Percentiles rank a stretch among this genome's conserved stretches.
phyloP scores from a whole-genome alignment of 37 sponge, comb jelly and placozoan genomes.

The Agelas oroides region DNA sequence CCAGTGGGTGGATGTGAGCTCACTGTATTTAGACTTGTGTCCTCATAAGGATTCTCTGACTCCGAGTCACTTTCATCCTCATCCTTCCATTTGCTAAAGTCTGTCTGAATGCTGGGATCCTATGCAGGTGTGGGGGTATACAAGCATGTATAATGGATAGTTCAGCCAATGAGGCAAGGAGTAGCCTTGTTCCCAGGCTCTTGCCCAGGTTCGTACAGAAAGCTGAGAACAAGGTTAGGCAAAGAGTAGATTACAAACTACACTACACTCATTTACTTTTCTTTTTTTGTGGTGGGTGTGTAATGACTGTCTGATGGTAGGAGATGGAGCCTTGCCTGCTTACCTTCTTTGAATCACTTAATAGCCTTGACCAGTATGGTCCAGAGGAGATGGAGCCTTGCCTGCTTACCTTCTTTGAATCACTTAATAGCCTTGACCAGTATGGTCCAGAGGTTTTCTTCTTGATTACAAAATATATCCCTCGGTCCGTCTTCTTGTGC shows the following conservation, averaged over 20 bases:
- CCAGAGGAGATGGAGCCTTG: too few species aligned
- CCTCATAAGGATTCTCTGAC: conserved; percentile 46
- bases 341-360: conserved; percentile 24
- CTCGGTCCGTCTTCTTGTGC: conserved; percentile 66
- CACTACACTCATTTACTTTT: too few species aligned
- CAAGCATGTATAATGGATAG: background rate
- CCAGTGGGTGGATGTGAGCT: background rate
- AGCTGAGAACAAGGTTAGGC: too few species aligned
- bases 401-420: conserved; percentile 30
- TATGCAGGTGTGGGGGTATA: background rate
- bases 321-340: too few species aligned
- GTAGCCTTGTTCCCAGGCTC: background rate
- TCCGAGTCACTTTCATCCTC: conserved; percentile 88
- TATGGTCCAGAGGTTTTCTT: conserved; percentile 85
- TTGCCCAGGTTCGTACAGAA: too few species aligned
- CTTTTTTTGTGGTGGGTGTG: too few species aligned
- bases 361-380: conserved; percentile 82
- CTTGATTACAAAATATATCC: conserved; percentile 59
- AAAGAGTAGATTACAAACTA: too few species aligned
- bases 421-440: conserved; percentile 68
- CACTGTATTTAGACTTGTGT: conserved; percentile 32
- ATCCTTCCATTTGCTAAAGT: conserved; percentile 91
- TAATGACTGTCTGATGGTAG: too few species aligned
- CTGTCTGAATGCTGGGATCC: conserved; percentile 65
- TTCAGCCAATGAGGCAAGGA: background rate